These are phyloP conservation scores for Chaenodraco wilsoni DNA, from an alignment of 2,797 vertebrate genomes.

Conservation along the genomic window DNA sequence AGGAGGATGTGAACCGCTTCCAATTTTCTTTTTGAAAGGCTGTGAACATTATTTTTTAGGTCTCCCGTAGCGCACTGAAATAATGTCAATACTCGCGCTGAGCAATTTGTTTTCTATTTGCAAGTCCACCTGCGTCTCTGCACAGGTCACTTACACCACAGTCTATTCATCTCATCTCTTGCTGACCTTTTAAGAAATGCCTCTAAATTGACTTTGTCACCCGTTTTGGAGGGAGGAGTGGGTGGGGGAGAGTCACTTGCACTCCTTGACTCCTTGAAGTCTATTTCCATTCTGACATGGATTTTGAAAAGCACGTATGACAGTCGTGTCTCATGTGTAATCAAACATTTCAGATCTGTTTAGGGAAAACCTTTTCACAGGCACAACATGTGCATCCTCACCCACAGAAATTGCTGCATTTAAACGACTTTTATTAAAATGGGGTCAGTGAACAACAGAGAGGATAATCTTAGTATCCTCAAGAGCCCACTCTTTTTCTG, in stretches of 20 bases:
- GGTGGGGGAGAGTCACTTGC: conserved; percentile 7
- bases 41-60: conserved; percentile 53
- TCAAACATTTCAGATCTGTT: conserved; percentile 15
- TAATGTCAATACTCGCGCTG: conserved; percentile 56
- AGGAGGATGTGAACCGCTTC: conserved; percentile 32
- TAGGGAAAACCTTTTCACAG: conserved; percentile 28
- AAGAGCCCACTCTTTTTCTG: conserved; percentile 10
- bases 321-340: conserved; percentile 14
- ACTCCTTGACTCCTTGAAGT: conserved; percentile 7
- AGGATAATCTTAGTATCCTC: conserved; percentile 27
- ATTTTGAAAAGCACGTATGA: conserved; percentile 7
- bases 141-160: conserved; percentile 43
- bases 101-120: conserved; percentile 81
- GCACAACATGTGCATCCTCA: conserved; percentile 22
- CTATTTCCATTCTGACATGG: conserved; percentile 32
- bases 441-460: conserved; percentile 31
- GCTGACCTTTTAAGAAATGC: conserved; percentile 67
- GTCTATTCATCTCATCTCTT: conserved; percentile 54
- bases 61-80: conserved; percentile 48
- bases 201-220: conserved; percentile 66
- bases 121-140: conserved; percentile 76
- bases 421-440: conserved; percentile 40
- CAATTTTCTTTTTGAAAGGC: conserved; percentile 57
- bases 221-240: conserved; percentile 1
- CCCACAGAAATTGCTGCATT: conserved; percentile 11